Evolutionary conservation across 2,113 vertebrate genomes (phyloP), one percentile per base, ranked within the genome.

Genomic region (Menidia beryllina): DNA sequence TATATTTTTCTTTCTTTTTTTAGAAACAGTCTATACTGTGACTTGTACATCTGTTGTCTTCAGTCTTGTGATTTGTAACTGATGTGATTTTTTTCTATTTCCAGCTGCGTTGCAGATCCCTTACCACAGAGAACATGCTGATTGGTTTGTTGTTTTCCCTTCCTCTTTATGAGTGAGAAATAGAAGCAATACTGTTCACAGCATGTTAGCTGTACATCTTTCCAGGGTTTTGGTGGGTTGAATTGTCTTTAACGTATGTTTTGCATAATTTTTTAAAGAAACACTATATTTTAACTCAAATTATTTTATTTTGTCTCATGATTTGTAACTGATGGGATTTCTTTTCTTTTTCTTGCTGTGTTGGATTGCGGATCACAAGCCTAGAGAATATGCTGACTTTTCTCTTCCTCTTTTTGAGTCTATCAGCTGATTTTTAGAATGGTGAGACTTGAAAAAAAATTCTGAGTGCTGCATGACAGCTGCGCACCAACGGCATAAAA

Each of bases 331-430:
- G 34, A 66, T 66, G 1, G 10, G 23, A 13, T 20, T 20, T 14
- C n/a, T 20, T 0, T 4, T 10, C 5, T 0, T 20, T 39, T 50
- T 20, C n/a, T 20, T 7, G 2, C 24, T 21, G 13, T 27, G 2
- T 39, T 67, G n/a, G n/a, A n/a, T n/a, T n/a, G n/a, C 63, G 58
- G 27, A 38, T 71, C 8, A 8, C 39, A 23, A 26, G 79, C 62
- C 69, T 43, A 72, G 38, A 52, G 34, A 71, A 83, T 7, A 59
- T 61, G n/a, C 47, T 74, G 66, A 80, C 19, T 10, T 86, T 86
- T 88, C 80, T 69, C 74, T 88, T 89, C 89, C 84, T 70, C 61
- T 56, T 61, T 27, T 27, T 39, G 0, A 48, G 38, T 47, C 19
- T 45, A 51, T 84, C 83, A 80, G 23, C 54, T 78, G 83, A 87